These are phyloP conservation scores for Stichopus horrens DNA, from an alignment of 53 echinoderm and acorn worm species.

Conservation along the genomic window DNA sequence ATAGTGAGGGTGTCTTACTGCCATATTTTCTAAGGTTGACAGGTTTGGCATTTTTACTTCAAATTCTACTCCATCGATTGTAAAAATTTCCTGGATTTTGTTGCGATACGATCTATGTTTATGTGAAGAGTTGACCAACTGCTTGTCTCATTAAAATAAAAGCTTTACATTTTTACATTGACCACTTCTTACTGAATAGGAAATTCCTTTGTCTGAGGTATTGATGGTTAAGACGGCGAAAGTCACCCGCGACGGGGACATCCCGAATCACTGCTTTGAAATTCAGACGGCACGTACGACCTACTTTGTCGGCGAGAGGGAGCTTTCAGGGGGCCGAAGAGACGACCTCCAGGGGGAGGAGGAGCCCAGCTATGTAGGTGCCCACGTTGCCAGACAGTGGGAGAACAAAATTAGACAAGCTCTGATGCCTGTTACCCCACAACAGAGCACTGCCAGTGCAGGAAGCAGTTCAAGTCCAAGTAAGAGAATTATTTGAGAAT, in stretches of 20 bases:
- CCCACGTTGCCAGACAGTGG: conserved; percentile 79
- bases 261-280: conserved; percentile 88
- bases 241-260: conserved; percentile 51
- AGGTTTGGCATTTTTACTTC: too few species aligned
- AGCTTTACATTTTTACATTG: neutral
- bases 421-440: conserved; percentile 96
- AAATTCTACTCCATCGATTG: too few species aligned
- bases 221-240: conserved; percentile 71
- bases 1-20: too few species aligned
- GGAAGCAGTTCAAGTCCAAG: conserved; percentile 94
- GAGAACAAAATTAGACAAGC: conserved; percentile 91
- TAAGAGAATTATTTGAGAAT: conserved; percentile 52
- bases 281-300: conserved; percentile 85
- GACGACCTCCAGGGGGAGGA: conserved; percentile 70
- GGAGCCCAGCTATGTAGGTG: conserved; percentile 81
- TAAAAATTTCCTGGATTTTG: too few species aligned
- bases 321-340: conserved; percentile 48
- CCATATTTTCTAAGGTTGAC: too few species aligned
- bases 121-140: too few species aligned
- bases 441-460: conserved; percentile 81
- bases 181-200: conserved; percentile 50
- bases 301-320: conserved; percentile 86
- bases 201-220: conserved; percentile 95
- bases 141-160: neutral
- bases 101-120: too few species aligned